Percentiles rank a stretch among this genome's conserved stretches.
Evolutionary conservation across 2,113 vertebrate genomes (phyloP).

Genomic region (Semicossyphus pulcher): DNA sequence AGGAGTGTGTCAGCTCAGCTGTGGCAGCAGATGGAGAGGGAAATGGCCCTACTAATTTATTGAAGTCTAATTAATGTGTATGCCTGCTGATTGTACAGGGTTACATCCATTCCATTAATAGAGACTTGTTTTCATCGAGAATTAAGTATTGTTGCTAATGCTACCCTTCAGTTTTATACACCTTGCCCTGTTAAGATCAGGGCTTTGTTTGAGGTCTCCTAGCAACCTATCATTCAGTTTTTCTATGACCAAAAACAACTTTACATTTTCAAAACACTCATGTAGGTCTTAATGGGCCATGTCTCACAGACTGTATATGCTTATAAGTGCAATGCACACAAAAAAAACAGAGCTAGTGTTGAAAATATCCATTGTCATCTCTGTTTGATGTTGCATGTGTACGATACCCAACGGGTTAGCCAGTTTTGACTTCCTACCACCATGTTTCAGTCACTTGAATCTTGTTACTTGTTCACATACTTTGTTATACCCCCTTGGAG

Average conservation of each 20-base stretch:
- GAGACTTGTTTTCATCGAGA: background rate
- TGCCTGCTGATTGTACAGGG: background rate
- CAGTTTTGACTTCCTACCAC: no score
- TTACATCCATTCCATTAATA: background rate
- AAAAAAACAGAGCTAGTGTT: no score
- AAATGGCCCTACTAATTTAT: background rate
- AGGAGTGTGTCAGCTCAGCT: constrained; percentile 68
- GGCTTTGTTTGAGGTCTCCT: background rate
- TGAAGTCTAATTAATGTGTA: background rate
- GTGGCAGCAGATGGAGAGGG: constrained; percentile 73
- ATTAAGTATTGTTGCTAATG: background rate
- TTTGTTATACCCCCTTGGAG: no score
- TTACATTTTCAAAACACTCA: background rate
- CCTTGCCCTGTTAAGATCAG: background rate
- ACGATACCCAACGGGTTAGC: no score
- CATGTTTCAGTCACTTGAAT: no score
- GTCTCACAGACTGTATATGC: no score
- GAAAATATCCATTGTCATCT: no score
- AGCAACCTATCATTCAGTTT: background rate
- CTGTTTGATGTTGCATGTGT: no score
- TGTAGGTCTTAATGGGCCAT: no score
- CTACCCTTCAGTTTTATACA: background rate
- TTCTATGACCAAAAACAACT: background rate
- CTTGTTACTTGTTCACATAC: no score
- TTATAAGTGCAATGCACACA: no score